Evolutionary conservation across 2,113 vertebrate genomes (phyloP).

Genomic region (Thunnus maccoyii): DNA sequence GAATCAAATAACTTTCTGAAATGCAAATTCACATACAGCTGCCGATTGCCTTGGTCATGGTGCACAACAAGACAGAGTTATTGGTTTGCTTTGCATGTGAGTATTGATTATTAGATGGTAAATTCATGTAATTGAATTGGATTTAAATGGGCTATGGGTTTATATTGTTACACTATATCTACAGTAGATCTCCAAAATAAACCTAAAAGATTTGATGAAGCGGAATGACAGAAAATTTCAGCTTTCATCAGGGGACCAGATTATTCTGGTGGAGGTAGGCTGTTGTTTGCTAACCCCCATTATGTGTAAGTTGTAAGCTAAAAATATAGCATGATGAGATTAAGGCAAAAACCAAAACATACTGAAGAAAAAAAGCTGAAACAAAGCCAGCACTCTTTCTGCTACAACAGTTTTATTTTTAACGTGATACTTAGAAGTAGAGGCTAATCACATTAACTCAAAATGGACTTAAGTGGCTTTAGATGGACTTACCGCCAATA

Average conservation of each 20-base stretch:
- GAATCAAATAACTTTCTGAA: not conserved
- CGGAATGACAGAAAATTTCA: not conserved
- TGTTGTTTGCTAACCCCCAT: not conserved
- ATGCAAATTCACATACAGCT: not conserved
- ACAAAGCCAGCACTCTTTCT: not conserved
- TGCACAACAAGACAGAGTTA: not conserved
- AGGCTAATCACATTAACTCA: constrained; percentile 29
- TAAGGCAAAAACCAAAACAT: not conserved
- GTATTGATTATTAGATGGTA: not conserved
- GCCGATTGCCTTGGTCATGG: not conserved
- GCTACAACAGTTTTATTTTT: constrained; percentile 22
- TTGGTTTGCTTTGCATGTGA: not conserved
- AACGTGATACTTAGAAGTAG: constrained; percentile 14
- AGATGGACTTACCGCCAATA: constrained; percentile 89
- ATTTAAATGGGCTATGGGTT: not conserved
- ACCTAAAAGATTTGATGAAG: not conserved
- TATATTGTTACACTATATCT: not conserved
- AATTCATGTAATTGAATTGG: no score
- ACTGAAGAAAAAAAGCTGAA: not conserved
- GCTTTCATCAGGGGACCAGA: no score
- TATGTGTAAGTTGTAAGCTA: not conserved
- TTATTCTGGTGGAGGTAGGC: no score
- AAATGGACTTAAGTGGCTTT: constrained; percentile 34
- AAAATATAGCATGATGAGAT: not conserved
- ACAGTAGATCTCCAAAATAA: not conserved